Base-by-base conservation (phyloP, 2,797 vertebrate species). In the Cuculus canorus region DNA sequence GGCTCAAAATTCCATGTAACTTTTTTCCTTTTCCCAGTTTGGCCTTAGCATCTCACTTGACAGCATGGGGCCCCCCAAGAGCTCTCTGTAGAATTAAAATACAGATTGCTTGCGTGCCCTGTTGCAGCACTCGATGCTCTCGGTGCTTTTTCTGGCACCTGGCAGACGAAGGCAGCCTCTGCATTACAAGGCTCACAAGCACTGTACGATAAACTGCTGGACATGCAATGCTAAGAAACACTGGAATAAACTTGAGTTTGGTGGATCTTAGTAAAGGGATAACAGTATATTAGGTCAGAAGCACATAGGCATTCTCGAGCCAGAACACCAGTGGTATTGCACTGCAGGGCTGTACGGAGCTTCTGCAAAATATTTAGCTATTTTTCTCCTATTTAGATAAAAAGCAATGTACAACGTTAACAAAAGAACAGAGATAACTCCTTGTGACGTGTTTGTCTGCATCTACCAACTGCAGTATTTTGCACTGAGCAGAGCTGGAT, bases 241-340 rank as follows among this genome's bases (percentile, higher is more conserved):
- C 56, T n/a, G 72, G 47, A 65, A 93, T 73, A 82, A 88, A 85
- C 57, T n/a, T 53, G 43, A 71, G 25, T 70, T 93, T 66, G 64
- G 68, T 37, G 61, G 54, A 33, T 75, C 82, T 79, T 41, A 63
- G 61, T 30, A 11, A 84, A 82, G 65, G 28, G 75, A 82, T 73
- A 69, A 48, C 17, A 80, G 79, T 18, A 23, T 22, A 60, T 52
- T 22, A 48, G 60, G 60, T 43, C 50, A 82, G 66, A 86, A 82
- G 50, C 48, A 63, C 2, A 2, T 17, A 72, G 47, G 14, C 63
- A 84, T 72, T 50, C 70, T 53, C 1, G 1, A 77, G 33, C 50
- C 43, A 19, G 30, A 61, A 39, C 48, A 35, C 1, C 0, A 53
- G 25, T 13, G 23, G 8, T 57, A 79, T 54, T 43, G 23, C 0